Evolutionary conservation across 2,888 invertebrate genomes (phyloP).

Genomic region (Strigamia crassipes): DNA sequence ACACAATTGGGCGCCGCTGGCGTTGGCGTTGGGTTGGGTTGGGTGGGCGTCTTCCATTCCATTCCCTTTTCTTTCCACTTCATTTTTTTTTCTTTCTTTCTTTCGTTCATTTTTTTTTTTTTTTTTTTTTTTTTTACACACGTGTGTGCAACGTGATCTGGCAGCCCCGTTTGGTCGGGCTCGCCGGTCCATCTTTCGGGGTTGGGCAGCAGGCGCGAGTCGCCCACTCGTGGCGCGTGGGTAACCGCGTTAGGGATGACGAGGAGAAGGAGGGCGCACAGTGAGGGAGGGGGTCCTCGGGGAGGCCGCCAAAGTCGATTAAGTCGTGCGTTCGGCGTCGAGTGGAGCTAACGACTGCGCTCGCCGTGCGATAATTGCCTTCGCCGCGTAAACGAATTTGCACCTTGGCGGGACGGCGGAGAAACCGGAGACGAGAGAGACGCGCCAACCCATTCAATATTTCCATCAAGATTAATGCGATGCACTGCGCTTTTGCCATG

Average conservation of each 20-base stretch:
- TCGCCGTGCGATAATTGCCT: constrained; percentile 30
- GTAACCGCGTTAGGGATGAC: constrained; percentile 8
- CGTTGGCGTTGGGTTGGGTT: constrained; percentile 17
- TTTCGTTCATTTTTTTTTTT: too few relatives aligned
- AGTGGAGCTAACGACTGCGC: constrained; percentile 10
- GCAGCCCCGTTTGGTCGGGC: not conserved
- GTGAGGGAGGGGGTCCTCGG: not conserved
- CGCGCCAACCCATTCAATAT: not conserved
- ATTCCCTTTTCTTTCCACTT: not conserved
- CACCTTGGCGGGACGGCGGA: not conserved
- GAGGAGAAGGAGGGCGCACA: not conserved
- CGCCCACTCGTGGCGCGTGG: not conserved
- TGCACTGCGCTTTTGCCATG: not conserved
- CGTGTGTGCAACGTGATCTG: not conserved
- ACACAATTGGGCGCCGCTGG: not conserved
- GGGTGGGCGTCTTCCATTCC: constrained; percentile 6
- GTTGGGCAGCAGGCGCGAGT: too few relatives aligned
- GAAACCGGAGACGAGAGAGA: not conserved
- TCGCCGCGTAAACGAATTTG: constrained; percentile 26
- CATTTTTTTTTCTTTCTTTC: not conserved
- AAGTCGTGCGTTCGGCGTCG: constrained; percentile 13
- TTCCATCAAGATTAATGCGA: not conserved
- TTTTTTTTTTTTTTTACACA: not conserved
- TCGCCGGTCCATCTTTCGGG: not conserved
- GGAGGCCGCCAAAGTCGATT: constrained; percentile 26